Evolutionary conservation across 2,113 vertebrate genomes (phyloP), one percentile per base, ranked within the genome.

Genomic region (Oplegnathus fasciatus): DNA sequence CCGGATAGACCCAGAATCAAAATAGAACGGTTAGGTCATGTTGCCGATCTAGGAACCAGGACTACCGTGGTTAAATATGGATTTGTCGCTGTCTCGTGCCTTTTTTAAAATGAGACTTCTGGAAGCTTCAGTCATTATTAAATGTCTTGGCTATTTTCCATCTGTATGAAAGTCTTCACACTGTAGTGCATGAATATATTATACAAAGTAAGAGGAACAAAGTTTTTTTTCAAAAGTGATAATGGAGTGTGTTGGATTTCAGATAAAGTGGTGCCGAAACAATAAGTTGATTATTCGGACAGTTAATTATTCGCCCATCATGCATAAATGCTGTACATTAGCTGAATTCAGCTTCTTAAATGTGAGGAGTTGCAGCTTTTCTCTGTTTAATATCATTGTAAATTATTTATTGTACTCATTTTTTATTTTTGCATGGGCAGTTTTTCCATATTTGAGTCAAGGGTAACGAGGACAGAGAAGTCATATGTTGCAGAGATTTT

Each of bases 1-100:
- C 84, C 37, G 78, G 57, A 81, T 54, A 78, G 77, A 85, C 62
- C 66, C 40, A 22, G 52, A 73, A 80, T 69, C 20, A 65, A 88
- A 91, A 88, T 88, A 91, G 87, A 88, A 74, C 1, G 9, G 22
- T 80, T 52, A 37, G 55, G 78, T 90, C 82, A 85, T 57, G 74
- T 46, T 79, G 78, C 24, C 17, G 9, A 57, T 84, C 34, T 34
- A 46, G 72, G 72, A 81, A 78, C n/a, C 77, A 28, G 48, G 55
- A 83, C 44, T 32, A 22, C 67, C 20, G 2, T 48, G 58, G 76
- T 65, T 79, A 72, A 77, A 79, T 55, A 10, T 65, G 79, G 66
- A 79, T 32, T 84, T 61, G 62, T 42, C 0, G 17, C 30, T 22
- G 71, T 44, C 73, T 20, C 42, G 55, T 44, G 66, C 34, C 60